phyloP scores from a whole-genome alignment of 2,888 invertebrate species.

The Achlya flavicornis region DNA sequence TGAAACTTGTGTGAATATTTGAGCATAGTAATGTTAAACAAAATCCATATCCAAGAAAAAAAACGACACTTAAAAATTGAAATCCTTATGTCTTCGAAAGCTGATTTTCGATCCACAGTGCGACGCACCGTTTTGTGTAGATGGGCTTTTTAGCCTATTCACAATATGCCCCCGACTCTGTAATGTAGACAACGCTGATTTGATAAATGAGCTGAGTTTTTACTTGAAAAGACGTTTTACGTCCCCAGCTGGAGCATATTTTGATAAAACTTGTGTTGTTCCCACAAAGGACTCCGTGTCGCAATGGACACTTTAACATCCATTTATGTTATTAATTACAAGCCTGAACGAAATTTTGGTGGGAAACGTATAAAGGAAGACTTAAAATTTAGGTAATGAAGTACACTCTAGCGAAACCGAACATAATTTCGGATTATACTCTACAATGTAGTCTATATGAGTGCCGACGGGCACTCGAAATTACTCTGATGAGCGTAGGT shows the following conservation, averaged over 20 bases:
- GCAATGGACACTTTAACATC: conserved; percentile 46
- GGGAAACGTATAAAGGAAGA: background rate
- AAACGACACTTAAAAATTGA: too few species aligned
- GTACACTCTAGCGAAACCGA: background rate
- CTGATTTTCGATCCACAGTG: too few species aligned
- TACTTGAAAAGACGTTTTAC: conserved; percentile 65
- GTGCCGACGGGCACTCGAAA: conserved; percentile 11
- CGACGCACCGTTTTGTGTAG: conserved; percentile 59
- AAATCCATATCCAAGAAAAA: too few species aligned
- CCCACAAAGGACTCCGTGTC: conserved; percentile 49
- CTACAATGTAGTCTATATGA: background rate
- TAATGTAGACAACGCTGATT: conserved; percentile 77
- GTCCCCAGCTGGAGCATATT: conserved; percentile 57
- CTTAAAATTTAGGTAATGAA: background rate
- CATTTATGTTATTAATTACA: conserved; percentile 43
- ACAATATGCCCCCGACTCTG: conserved; percentile 65
- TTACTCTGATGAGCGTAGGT: background rate
- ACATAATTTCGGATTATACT: background rate
- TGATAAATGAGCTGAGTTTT: conserved; percentile 76
- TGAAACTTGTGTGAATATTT: too few species aligned
- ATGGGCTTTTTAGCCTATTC: conserved; percentile 72
- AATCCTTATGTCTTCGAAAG: too few species aligned
- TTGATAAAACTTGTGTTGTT: conserved; percentile 59
- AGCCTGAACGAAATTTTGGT: conserved; percentile 27
- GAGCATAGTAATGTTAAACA: too few species aligned